These are phyloP conservation scores for Notiomystis cincta DNA, from an alignment of 2,113 vertebrate genomes.

Conservation along the genomic window DNA sequence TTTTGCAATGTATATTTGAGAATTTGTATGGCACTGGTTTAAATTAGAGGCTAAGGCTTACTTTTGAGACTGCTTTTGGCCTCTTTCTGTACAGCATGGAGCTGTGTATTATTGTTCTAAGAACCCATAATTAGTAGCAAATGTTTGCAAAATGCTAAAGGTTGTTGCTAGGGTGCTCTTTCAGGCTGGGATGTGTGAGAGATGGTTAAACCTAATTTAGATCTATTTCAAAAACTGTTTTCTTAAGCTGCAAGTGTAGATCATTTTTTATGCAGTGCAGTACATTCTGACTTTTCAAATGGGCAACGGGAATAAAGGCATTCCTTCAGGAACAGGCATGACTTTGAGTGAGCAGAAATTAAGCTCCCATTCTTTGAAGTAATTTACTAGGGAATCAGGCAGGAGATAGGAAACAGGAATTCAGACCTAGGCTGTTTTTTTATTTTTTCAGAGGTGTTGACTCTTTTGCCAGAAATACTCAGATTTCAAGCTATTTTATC, in stretches of 20 bases:
- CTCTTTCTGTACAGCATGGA: not conserved
- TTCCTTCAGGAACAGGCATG: not conserved
- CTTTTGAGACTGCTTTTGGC: conserved; percentile 2
- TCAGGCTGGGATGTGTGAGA: not conserved
- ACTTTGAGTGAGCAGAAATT: not conserved
- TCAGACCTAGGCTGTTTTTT: not conserved
- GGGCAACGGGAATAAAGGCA: not conserved
- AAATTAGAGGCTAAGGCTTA: conserved; percentile 16
- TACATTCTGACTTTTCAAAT: not conserved
- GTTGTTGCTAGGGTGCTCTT: conserved; percentile 31
- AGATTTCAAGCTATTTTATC: not conserved
- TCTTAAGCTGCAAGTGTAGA: not conserved
- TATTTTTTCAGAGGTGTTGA: not conserved
- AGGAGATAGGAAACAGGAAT: not conserved
- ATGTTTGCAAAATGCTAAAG: conserved; percentile 30
- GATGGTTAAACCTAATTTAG: conserved; percentile 11
- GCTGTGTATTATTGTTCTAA: not conserved
- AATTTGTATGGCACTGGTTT: conserved; percentile 14
- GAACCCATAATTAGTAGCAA: conserved; percentile 37
- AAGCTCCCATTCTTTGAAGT: not conserved
- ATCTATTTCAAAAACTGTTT: not conserved
- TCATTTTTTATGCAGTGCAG: not conserved
- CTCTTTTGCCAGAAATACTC: not conserved
- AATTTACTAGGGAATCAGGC: not conserved
- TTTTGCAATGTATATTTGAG: conserved; percentile 6